Conservation (phyloP, 2,888 invertebrate species). For the Eristalinus sepulchralis region DNA sequence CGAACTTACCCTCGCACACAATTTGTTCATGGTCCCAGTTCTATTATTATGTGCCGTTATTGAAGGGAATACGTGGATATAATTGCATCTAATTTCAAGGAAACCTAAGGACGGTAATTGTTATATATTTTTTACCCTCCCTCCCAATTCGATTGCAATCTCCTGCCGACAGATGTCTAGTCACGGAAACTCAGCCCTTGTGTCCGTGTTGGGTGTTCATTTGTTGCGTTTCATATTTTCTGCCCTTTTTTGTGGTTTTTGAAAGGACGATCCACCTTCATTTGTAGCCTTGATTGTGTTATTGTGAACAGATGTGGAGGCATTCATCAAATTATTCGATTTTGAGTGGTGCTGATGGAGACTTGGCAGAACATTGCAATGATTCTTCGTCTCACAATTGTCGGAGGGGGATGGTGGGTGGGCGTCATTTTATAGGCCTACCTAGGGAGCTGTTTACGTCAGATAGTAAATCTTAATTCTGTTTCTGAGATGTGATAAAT, state of each 20-base stretch:
- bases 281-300: background rate
- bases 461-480: background rate
- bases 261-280: background rate
- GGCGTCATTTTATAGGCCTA: background rate
- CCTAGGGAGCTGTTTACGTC: background rate
- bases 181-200: slow-evolving; percentile 11
- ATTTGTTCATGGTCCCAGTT: background rate
- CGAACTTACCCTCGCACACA: background rate
- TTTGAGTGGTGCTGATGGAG: background rate
- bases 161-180: slow-evolving; percentile 9
- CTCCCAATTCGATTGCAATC: background rate
- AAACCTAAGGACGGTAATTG: slow-evolving; percentile 5
- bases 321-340: background rate
- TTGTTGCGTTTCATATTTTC: background rate
- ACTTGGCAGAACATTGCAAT: background rate
- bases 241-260: background rate
- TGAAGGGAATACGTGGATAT: slow-evolving; percentile 4
- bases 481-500: background rate
- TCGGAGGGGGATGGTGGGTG: background rate
- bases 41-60: background rate
- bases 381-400: background rate
- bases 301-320: background rate
- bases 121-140: background rate
- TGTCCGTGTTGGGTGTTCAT: background rate
- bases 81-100: slow-evolving; percentile 20